Conservation (phyloP, 2,113 vertebrate genomes). For the Salvelinus alpinus region DNA sequence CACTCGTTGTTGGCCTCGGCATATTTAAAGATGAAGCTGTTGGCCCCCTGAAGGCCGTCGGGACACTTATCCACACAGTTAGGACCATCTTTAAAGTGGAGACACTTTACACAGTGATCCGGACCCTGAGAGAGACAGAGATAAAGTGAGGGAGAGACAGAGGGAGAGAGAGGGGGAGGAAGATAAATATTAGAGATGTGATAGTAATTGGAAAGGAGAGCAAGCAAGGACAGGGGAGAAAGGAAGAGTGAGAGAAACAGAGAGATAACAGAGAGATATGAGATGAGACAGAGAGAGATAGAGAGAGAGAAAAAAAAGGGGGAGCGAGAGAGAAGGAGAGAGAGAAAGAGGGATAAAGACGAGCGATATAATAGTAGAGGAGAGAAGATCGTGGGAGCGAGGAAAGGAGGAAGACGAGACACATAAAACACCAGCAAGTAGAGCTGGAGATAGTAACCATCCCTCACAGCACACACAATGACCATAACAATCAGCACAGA, state of each 20-base stretch:
- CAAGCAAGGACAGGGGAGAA: neutral
- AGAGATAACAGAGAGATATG: neutral
- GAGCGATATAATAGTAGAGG: neutral
- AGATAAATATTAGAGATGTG: too few species aligned
- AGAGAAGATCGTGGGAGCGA: neutral
- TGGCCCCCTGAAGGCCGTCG: conserved; percentile 92
- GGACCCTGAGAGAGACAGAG: conserved; percentile 78
- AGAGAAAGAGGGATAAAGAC: conserved; percentile 14
- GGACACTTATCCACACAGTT: conserved; percentile 99
- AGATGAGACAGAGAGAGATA: conserved; percentile 12
- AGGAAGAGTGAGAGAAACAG: neutral
- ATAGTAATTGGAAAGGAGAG: too few species aligned
- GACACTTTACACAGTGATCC: conserved; percentile 94
- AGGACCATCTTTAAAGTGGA: conserved; percentile 96
- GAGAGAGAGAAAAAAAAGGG: neutral
- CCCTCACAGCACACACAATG: conserved; percentile 77
- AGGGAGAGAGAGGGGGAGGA: too few species aligned
- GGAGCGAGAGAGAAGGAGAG: conserved; percentile 1
- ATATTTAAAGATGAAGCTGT: conserved; percentile 98
- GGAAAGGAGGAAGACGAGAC: conserved; percentile 48
- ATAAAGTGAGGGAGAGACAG: conserved; percentile 2
- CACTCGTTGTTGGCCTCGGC: conserved; percentile 92
- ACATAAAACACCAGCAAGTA: conserved; percentile 70
- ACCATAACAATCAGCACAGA: conserved; percentile 75
- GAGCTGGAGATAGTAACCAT: conserved; percentile 76